Percentiles rank a stretch among this genome's conserved stretches.
Evolutionary conservation across 2,888 invertebrate genomes (phyloP).

Genomic region (Vesta saturnalis): DNA sequence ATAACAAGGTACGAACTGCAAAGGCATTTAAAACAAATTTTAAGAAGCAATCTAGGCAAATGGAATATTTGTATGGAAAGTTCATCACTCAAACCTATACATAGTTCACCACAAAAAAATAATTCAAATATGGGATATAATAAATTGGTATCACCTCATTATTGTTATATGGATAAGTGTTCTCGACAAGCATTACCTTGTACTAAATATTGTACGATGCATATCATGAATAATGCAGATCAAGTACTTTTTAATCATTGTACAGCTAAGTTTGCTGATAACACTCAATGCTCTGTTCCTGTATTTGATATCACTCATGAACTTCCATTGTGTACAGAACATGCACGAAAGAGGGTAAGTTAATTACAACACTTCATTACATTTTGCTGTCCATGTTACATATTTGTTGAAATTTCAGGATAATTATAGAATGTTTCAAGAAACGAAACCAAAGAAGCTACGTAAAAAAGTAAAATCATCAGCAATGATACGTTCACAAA

Average conservation of each 20-base stretch:
- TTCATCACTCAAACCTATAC: conserved; percentile 6
- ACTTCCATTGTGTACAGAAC: conserved; percentile 86
- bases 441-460: conserved; percentile 77
- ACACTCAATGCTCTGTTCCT: conserved; percentile 81
- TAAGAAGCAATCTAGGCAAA: conserved; percentile 62
- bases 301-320: conserved; percentile 82
- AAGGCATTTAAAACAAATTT: conserved; percentile 58
- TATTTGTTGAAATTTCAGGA: conserved; percentile 71
- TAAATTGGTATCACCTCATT: conserved; percentile 41
- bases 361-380: not conserved
- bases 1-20: conserved; percentile 60
- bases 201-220: conserved; percentile 83
- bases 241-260: conserved; percentile 80
- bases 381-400: not conserved
- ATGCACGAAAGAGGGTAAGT: conserved; percentile 80
- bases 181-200: conserved; percentile 73
- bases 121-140: conserved; percentile 35
- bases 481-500: conserved; percentile 66
- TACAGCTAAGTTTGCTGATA: conserved; percentile 81
- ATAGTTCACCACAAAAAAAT: conserved; percentile 9
- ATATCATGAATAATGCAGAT: conserved; percentile 86
- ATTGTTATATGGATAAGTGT: conserved; percentile 50
- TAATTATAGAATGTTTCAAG: conserved; percentile 82
- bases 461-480: conserved; percentile 70
- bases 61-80: conserved; percentile 49